Evolutionary conservation across 2,113 vertebrate species (phyloP).

Genomic region (Toxotes chatareus): DNA sequence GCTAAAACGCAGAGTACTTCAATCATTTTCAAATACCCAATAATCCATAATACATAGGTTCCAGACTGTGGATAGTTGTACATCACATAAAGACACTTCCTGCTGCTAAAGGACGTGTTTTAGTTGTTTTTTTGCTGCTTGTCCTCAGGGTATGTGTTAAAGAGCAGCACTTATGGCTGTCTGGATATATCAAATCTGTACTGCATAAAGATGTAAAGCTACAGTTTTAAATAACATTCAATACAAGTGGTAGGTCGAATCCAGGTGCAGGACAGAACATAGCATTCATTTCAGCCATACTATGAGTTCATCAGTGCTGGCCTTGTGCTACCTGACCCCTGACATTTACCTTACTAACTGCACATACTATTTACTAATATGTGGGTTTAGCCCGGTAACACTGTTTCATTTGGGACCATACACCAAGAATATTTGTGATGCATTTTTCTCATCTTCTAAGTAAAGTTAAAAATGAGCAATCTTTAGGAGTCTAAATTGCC

Average conservation of each 20-base stretch:
- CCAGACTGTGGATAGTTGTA: background rate
- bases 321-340: background rate
- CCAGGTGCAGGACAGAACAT: background rate
- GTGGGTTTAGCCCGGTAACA: background rate
- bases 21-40: background rate
- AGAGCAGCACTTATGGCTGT: background rate
- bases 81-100: background rate
- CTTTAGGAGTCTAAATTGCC: slow-evolving; percentile 24
- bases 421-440: background rate
- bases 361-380: slow-evolving; percentile 4
- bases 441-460: background rate
- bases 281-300: background rate
- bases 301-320: background rate
- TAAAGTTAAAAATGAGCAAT: background rate
- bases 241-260: background rate
- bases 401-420: background rate
- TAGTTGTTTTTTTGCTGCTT: background rate
- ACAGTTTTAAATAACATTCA: slow-evolving; percentile 27
- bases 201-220: slow-evolving; percentile 27
- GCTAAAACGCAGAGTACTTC: background rate
- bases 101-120: background rate
- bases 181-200: background rate
- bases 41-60: background rate
- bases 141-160: background rate
- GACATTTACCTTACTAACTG: slow-evolving; percentile 18